phyloP scores from a whole-genome alignment of 2,888 invertebrate species.

The Ceriagrion tenellum region DNA sequence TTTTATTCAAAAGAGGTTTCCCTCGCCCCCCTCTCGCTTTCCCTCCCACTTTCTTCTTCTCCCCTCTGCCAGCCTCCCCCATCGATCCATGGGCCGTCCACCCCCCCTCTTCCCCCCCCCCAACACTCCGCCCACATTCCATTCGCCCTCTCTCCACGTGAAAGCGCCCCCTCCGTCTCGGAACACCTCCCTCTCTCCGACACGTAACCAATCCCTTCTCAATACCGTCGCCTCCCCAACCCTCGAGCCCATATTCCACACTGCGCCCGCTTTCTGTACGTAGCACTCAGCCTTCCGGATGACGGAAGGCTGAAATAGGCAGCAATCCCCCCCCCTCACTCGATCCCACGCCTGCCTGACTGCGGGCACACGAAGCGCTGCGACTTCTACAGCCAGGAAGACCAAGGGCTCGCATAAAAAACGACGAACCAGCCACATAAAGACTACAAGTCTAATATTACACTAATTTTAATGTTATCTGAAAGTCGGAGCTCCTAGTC shows the following conservation, averaged over 20 bases:
- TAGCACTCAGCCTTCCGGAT: neutral
- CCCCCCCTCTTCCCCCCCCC: neutral
- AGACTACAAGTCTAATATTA: too few species aligned
- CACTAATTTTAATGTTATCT: too few species aligned
- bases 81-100: conserved; percentile 29
- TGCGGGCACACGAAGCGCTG: neutral
- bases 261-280: neutral
- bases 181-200: neutral
- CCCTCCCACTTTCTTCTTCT: neutral
- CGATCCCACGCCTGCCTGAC: neutral
- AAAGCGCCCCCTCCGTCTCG: neutral
- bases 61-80: neutral
- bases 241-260: neutral
- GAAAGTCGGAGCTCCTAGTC: too few species aligned
- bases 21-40: neutral
- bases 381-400: too few species aligned
- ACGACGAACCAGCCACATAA: too few species aligned
- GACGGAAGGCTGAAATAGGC: neutral
- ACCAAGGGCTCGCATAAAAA: too few species aligned
- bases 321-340: neutral
- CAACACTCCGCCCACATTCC: neutral
- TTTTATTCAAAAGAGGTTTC: neutral
- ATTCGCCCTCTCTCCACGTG: conserved; percentile 1
- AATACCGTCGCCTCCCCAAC: neutral
- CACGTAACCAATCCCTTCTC: conserved; percentile 7